These are phyloP conservation scores for Nephrotoma flavescens DNA, from an alignment of 2,888 invertebrate genomes.

Conservation along the genomic window DNA sequence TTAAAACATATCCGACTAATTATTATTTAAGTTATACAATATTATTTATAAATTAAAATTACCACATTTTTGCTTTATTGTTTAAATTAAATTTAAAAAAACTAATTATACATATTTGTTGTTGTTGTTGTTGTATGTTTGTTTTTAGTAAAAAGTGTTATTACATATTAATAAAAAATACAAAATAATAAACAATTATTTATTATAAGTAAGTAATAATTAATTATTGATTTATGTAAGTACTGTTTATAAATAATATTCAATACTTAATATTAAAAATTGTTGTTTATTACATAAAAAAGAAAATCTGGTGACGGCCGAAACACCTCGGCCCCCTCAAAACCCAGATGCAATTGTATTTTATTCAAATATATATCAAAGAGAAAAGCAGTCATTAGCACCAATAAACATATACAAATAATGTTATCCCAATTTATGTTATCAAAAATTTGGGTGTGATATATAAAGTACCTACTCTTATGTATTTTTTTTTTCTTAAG, in stretches of 20 bases:
- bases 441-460: not conserved
- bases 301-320: not conserved
- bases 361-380: not conserved
- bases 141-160: not conserved
- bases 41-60: not conserved
- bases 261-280: not conserved
- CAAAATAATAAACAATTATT: not conserved
- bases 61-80: not conserved
- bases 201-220: not conserved
- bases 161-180: not conserved
- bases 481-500: not conserved
- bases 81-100: not conserved
- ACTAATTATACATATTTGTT: not conserved
- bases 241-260: not conserved
- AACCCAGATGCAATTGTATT: not conserved
- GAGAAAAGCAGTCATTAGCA: not conserved
- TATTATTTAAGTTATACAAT: not conserved
- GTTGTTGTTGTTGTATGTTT: not conserved
- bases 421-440: not conserved
- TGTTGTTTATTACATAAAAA: not conserved
- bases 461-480: not conserved
- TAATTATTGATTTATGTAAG: not conserved
- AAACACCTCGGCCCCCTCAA: not conserved
- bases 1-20: not conserved
- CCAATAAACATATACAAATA: not conserved